phyloP scores from a whole-genome alignment of 2,888 invertebrate species.

The Drosophila longiperda region DNA sequence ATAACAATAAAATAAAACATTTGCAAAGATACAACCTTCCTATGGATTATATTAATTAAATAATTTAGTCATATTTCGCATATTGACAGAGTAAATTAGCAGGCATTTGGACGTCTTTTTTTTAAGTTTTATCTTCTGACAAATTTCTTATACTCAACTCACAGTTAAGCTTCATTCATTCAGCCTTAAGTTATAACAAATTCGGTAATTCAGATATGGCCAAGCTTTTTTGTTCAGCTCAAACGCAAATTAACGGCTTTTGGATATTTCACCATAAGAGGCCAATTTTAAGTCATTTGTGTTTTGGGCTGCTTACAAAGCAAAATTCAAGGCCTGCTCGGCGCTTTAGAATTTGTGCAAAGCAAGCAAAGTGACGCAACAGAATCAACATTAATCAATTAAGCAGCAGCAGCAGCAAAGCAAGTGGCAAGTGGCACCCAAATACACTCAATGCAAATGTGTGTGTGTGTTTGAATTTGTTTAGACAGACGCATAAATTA shows the following conservation, averaged over 20 bases:
- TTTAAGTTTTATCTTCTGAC: neutral
- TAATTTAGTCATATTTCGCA: neutral
- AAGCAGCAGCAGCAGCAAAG: neutral
- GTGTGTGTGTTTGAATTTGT: neutral
- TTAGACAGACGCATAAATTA: neutral
- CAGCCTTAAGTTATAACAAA: neutral
- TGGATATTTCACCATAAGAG: constrained; percentile 36
- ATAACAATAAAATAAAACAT: neutral
- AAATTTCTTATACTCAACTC: neutral
- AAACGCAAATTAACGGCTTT: constrained; percentile 26
- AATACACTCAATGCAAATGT: neutral
- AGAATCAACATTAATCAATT: constrained; percentile 36
- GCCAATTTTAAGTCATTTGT: constrained; percentile 4
- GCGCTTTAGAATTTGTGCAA: constrained; percentile 39
- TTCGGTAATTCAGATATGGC: neutral
- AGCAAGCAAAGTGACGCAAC: constrained; percentile 45
- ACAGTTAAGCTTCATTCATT: neutral
- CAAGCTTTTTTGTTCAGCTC: constrained; percentile 13
- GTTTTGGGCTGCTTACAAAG: constrained; percentile 26
- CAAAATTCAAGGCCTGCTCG: constrained; percentile 40
- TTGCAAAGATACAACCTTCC: neutral
- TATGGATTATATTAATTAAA: neutral
- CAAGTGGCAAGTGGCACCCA: constrained; percentile 7
- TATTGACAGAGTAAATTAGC: neutral
- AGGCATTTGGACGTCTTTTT: neutral